Conservation (phyloP, 92 coral and sea anemone genomes). For the Epizoanthus stellaris region DNA sequence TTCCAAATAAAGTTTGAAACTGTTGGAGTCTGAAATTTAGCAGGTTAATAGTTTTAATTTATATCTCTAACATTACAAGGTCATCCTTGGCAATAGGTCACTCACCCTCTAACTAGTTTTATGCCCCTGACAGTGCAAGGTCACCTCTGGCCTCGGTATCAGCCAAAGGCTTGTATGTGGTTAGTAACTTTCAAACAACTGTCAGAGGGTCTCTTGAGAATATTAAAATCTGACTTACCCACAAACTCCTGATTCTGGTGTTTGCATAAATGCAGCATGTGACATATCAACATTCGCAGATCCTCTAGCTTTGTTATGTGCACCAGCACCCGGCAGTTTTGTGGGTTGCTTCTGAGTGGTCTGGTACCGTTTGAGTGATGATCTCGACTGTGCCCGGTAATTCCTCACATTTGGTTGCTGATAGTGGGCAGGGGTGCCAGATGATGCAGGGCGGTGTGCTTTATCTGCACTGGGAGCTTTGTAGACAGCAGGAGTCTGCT, state of each 20-base stretch:
- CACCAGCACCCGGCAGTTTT: conserved; percentile 86
- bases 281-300: conserved; percentile 69
- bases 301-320: conserved; percentile 88
- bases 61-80: no score
- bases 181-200: no score
- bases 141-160: no score
- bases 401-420: conserved; percentile 61
- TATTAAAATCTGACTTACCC: conserved; percentile 73
- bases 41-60: no score
- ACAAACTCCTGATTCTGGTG: conserved; percentile 99
- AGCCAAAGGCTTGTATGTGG: not conserved
- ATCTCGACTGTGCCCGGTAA: conserved; percentile 63
- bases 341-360: conserved; percentile 79
- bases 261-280: conserved; percentile 89
- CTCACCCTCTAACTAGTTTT: no score
- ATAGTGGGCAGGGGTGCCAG: conserved; percentile 55
- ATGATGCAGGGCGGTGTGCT: conserved; percentile 83
- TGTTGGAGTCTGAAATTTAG: no score
- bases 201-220: no score
- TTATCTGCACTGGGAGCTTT: conserved; percentile 62
- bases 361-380: conserved; percentile 80
- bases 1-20: no score
- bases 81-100: no score
- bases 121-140: no score
- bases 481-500: conserved; percentile 49